phyloP scores from a whole-genome alignment of 2,113 vertebrate genomes.

The Notarius lentiginosus region DNA sequence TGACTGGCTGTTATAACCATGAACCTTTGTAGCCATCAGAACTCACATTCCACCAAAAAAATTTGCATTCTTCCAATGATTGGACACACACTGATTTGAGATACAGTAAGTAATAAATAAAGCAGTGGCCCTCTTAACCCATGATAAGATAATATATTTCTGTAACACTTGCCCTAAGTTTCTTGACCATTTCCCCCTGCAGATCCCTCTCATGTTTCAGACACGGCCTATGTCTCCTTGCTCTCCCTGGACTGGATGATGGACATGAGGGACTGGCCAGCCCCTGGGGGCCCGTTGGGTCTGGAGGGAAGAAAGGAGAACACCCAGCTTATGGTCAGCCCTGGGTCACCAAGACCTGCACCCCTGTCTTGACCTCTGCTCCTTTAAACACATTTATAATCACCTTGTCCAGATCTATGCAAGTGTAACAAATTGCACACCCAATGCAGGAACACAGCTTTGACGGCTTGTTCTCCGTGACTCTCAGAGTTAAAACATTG shows the following conservation, averaged over 20 bases:
- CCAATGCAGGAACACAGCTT: constrained; percentile 21
- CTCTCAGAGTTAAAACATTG: constrained; percentile 20
- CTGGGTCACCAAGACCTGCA: constrained; percentile 56
- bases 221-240: constrained; percentile 41
- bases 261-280: constrained; percentile 64
- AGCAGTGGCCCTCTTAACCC: neutral
- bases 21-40: neutral
- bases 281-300: constrained; percentile 55
- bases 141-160: constrained; percentile 36
- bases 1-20: neutral
- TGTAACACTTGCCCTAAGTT: constrained; percentile 31
- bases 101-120: constrained; percentile 4
- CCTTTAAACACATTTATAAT: constrained; percentile 51
- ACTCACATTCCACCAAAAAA: neutral
- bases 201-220: constrained; percentile 46
- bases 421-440: constrained; percentile 52
- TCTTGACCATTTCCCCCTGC: neutral
- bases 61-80: neutral
- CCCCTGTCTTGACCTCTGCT: constrained; percentile 55
- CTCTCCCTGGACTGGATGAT: constrained; percentile 56
- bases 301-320: constrained; percentile 57
- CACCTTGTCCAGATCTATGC: constrained; percentile 54
- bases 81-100: neutral
- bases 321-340: constrained; percentile 43
- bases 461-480: constrained; percentile 26